Evolutionary conservation across 2,113 vertebrate genomes (phyloP).

Genomic region (Promerops cafer): DNA sequence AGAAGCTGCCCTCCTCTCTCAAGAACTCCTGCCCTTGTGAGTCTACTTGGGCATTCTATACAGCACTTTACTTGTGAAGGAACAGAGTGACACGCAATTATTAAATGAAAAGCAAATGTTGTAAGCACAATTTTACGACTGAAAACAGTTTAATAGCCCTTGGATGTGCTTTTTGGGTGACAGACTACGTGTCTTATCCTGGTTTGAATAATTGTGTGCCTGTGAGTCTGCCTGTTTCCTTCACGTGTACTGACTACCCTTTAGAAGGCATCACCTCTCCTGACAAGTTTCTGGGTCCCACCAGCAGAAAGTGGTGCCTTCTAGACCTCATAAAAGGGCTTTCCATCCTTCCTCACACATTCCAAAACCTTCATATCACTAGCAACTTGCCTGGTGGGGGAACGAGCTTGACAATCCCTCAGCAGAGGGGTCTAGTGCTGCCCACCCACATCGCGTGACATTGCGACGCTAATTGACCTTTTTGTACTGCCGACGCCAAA

Average conservation of each 20-base stretch:
- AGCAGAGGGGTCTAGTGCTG: not conserved
- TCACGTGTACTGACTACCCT: not conserved
- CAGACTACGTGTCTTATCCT: not conserved
- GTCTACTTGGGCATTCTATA: not conserved
- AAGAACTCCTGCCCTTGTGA: not conserved
- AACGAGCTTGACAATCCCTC: not conserved
- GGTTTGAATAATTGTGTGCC: not conserved
- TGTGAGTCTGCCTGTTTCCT: not conserved
- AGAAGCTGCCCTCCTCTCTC: not conserved
- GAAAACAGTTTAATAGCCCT: not conserved
- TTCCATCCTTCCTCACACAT: not conserved
- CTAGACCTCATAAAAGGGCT: not conserved
- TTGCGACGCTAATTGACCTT: not conserved
- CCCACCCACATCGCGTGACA: not conserved
- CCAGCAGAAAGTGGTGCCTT: not conserved
- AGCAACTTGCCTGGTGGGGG: not conserved
- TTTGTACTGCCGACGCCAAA: not conserved
- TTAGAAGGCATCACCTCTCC: not conserved
- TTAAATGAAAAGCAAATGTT: not conserved
- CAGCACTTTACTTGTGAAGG: not conserved
- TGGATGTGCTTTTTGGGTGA: not conserved
- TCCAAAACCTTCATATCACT: not conserved
- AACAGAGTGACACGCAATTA: not conserved
- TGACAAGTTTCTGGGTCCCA: not conserved
- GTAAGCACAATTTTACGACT: not conserved